Evolutionary conservation across 2,888 invertebrate genomes (phyloP).

Genomic region (Lacanobia wlatinum): DNA sequence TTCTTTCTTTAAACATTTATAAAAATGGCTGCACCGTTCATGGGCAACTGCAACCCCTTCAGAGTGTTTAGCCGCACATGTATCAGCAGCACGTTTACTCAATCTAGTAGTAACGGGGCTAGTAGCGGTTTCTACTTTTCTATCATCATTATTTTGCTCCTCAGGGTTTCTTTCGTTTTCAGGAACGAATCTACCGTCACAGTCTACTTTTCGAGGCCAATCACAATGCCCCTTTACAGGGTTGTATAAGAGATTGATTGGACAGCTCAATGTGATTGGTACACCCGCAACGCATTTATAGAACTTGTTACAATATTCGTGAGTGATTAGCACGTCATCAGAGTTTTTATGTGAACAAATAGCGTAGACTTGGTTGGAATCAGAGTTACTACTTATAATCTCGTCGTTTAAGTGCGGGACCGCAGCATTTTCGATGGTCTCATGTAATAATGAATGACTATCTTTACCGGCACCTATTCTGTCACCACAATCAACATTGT

Average conservation of each 20-base stretch:
- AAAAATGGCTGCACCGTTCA: conserved; percentile 73
- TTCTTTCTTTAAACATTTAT: conserved; percentile 64
- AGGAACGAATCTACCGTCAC: conserved; percentile 60
- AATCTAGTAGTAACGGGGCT: not conserved
- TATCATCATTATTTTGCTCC: not conserved
- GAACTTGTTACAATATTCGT: conserved; percentile 69
- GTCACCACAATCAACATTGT: conserved; percentile 71
- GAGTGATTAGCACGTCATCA: conserved; percentile 64
- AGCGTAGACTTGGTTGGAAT: conserved; percentile 36
- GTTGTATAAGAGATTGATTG: conserved; percentile 63
- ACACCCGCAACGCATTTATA: conserved; percentile 64
- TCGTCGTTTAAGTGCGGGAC: conserved; percentile 1
- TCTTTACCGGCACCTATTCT: conserved; percentile 52
- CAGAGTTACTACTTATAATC: conserved; percentile 24
- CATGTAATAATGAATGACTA: not conserved
- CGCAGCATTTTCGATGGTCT: not conserved
- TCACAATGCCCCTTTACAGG: conserved; percentile 65
- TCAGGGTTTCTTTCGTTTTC: conserved; percentile 6
- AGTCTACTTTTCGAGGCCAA: conserved; percentile 66
- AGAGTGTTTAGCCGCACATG: conserved; percentile 65
- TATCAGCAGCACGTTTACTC: conserved; percentile 18
- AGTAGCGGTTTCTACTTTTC: conserved; percentile 4
- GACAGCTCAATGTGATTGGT: conserved; percentile 63
- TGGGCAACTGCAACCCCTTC: conserved; percentile 69
- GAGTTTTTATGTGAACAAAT: conserved; percentile 66